Evolutionary conservation across 2,888 invertebrate genomes (phyloP).

Genomic region (Pseudolycoriella hygida): DNA sequence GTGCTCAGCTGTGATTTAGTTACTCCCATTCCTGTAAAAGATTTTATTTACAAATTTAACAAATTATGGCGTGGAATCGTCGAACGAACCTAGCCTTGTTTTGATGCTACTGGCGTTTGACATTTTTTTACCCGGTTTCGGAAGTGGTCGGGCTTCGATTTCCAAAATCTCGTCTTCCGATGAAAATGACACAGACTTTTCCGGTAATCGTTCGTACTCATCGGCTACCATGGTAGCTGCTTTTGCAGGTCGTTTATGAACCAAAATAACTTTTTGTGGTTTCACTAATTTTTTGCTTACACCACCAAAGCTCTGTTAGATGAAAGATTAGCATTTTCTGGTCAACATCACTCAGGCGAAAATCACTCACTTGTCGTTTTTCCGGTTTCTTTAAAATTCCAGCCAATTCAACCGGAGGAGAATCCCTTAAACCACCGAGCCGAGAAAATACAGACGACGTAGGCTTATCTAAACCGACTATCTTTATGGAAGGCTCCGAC

Average conservation of each 20-base stretch:
- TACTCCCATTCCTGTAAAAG: background rate
- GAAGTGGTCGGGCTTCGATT: conserved; percentile 18
- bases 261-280: conserved; percentile 24
- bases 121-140: conserved; percentile 9
- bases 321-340: too few relatives aligned
- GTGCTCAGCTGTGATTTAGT: conserved; percentile 11
- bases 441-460: conserved; percentile 24
- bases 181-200: conserved; percentile 28
- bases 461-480: conserved; percentile 15
- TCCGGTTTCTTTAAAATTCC: conserved; percentile 23
- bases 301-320: conserved; percentile 7
- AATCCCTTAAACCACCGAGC: conserved; percentile 19
- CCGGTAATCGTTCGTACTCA: conserved; percentile 14
- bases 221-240: conserved; percentile 16
- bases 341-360: too few relatives aligned
- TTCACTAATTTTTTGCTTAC: conserved; percentile 17
- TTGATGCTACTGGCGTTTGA: conserved; percentile 14
- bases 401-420: conserved; percentile 5
- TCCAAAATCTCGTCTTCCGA: conserved; percentile 29
- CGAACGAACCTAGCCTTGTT: conserved; percentile 18
- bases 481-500: conserved; percentile 12
- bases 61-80: conserved; percentile 9
- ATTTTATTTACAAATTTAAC: background rate
- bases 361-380: conserved; percentile 13
- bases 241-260: conserved; percentile 26